Base-by-base conservation (phyloP, 2,797 vertebrate species). In the Sebastes vulpes region DNA sequence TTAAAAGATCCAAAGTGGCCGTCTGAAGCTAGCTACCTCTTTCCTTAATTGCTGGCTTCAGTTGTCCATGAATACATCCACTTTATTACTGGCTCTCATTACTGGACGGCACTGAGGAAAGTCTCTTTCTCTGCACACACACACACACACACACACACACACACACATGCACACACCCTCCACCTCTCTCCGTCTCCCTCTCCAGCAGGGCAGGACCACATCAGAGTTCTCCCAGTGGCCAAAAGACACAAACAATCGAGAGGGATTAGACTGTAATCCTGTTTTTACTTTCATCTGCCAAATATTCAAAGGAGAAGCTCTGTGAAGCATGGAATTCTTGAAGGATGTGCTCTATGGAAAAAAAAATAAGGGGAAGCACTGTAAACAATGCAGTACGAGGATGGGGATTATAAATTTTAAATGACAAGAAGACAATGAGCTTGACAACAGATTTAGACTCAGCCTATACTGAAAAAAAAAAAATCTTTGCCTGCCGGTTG, bases 11-110 rank as follows among this genome's bases (percentile, higher is more conserved):
- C 90, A 95, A 95, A 95, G 95, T 95, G 94, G 92, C 89, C 88
- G 85, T 91, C 93, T 94, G 91, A 95, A 95, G 91, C 89, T 90
- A 90, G 92, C 90, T 93, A 92, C 92, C 92, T 93, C 92, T 92
- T 84, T 81, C 92, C 93, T 95, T 96, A 96, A 96, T 96, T 96
- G 95, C 94, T 95, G 92, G 90, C 94, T 96, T 95, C 95, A 95
- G 92, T 94, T 95, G 93, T 93, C 93, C 93, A 94, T 95, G 95
- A 96, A 96, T 91, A 91, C 90, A 94, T 93, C 91, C 86, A 90
- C 92, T 95, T 94, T 93, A 95, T 94, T 89, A 90, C 91, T 79
- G 85, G 85, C 86, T 94, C 95, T 96, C 95, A 96, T 97, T 96
- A 96, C 94, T 74, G 85, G 89, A 90, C 77, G 66, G 89, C 87